Base-by-base conservation (phyloP, 2,797 vertebrate species). In the Sebastiscus albofasciatus region DNA sequence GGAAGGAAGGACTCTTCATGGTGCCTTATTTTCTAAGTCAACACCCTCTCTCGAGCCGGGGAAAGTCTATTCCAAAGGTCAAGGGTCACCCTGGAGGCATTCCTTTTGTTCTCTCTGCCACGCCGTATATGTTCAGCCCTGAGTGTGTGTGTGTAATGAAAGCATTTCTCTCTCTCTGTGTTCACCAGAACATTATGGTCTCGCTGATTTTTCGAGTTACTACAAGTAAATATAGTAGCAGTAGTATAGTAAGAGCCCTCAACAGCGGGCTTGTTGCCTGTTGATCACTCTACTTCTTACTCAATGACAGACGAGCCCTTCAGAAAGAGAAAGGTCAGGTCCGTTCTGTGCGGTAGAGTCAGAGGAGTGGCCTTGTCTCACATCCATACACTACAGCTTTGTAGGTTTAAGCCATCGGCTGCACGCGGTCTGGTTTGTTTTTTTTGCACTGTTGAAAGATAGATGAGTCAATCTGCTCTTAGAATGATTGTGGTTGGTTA, bases 11-110 rank as follows among this genome's bases (percentile, higher is more conserved):
- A 88, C 90, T 93, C 90, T 89, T 91, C 90, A 89, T 64, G 82
- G 88, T 96, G 97, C 97, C 97, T 93, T 97, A 97, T 97, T 96
- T 96, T 82, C 96, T 96, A 95, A 95, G 92, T 94, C 94, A 93
- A 95, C 93, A 92, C 91, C 92, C 91, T 94, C 89, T 93, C 87
- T 89, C 62, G 4, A 84, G 87, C 86, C 34, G 86, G 90, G 85
- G 91, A 93, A 93, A 90, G 92, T 94, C 92, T 93, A 92, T 91
- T 92, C 82, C 91, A 85, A 79, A 89, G 92, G 93, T 93, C 90
- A 93, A 90, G 85, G 92, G 93, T 94, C 93, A 92, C 27, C 67
- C 83, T 56, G 46, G 86, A 93, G 87, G 90, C 92, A 95, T 93
- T 94, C 88, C 90, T 91, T 92, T 94, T 92, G 90, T 93, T 92